Percentiles rank a stretch among this genome's conserved stretches.
Conservation (phyloP, 2,888 invertebrate species). For the Matsumyia berberina region DNA sequence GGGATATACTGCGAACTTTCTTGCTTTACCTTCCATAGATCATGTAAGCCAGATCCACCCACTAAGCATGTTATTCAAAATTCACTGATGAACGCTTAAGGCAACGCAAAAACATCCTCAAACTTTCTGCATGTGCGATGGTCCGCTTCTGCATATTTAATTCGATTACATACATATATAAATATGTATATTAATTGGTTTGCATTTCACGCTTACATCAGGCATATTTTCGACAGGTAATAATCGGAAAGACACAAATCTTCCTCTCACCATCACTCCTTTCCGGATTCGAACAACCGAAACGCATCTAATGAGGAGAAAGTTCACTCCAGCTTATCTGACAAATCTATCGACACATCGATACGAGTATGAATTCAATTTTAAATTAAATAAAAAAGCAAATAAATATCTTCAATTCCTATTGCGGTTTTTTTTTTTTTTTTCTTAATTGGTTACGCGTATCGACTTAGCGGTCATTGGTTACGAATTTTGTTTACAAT, state of each 20-base stretch:
- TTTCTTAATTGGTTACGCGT: neutral
- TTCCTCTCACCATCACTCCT: neutral
- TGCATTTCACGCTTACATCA: conserved; percentile 12
- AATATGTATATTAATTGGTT: conserved; percentile 10
- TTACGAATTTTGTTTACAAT: conserved; percentile 19
- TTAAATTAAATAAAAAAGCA: conserved; percentile 6
- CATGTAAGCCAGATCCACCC: no score
- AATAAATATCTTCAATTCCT: conserved; percentile 9
- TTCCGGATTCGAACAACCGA: neutral
- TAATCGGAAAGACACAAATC: neutral
- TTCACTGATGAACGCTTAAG: no score
- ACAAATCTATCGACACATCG: conserved; percentile 6
- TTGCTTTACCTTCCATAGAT: no score
- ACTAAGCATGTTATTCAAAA: no score
- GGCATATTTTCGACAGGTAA: neutral
- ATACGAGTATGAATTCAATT: neutral
- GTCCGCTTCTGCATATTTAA: no score
- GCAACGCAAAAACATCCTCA: no score
- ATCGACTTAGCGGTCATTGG: conserved; percentile 7
- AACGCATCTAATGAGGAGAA: conserved; percentile 14
- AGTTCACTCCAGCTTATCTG: neutral
- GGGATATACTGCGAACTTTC: no score
- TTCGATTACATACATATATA: no score
- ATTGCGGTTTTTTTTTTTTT: no score
- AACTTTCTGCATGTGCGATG: no score